These are phyloP conservation scores for Brotogeris chrysoptera DNA, from an alignment of 2,797 vertebrate genomes.

Conservation along the genomic window DNA sequence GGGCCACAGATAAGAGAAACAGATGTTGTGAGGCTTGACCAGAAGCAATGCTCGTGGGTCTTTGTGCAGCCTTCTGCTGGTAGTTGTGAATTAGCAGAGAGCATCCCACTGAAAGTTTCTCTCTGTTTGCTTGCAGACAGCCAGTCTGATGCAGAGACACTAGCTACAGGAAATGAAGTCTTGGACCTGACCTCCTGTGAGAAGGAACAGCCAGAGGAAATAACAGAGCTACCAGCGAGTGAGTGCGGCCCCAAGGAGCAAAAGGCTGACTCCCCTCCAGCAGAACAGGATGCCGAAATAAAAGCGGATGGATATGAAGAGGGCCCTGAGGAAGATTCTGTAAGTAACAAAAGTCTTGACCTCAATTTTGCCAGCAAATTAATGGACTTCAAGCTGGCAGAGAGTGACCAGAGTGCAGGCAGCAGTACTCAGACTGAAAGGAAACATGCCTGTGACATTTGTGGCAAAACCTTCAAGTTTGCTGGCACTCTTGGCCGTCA, in stretches of 20 bases:
- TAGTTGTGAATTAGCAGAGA: background rate
- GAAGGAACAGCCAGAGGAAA: slow-evolving; percentile 55
- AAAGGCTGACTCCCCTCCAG: background rate
- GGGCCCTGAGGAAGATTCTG: slow-evolving; percentile 83
- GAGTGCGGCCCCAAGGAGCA: slow-evolving; percentile 5
- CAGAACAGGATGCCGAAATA: slow-evolving; percentile 22
- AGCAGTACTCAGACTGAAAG: slow-evolving; percentile 49
- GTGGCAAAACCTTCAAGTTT: slow-evolving; percentile 93
- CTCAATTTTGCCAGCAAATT: slow-evolving; percentile 93
- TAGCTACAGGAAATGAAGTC: slow-evolving; percentile 67
- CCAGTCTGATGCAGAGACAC: slow-evolving; percentile 84
- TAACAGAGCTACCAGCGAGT: background rate
- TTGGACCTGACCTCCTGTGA: slow-evolving; percentile 79
- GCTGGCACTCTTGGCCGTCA: slow-evolving; percentile 90
- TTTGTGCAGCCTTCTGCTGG: background rate
- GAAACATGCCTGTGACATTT: slow-evolving; percentile 85
- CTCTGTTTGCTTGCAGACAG: slow-evolving; percentile 81
- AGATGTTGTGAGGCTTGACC: background rate
- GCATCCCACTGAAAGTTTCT: background rate
- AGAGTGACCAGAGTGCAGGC: slow-evolving; percentile 68
- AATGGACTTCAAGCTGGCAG: slow-evolving; percentile 89
- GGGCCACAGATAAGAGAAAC: background rate
- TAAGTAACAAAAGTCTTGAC: slow-evolving; percentile 95
- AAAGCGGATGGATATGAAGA: slow-evolving; percentile 72
- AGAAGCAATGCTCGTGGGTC: background rate